Conservation (phyloP, 1,140 invertebrate species). For the Ceratina australensis region DNA sequence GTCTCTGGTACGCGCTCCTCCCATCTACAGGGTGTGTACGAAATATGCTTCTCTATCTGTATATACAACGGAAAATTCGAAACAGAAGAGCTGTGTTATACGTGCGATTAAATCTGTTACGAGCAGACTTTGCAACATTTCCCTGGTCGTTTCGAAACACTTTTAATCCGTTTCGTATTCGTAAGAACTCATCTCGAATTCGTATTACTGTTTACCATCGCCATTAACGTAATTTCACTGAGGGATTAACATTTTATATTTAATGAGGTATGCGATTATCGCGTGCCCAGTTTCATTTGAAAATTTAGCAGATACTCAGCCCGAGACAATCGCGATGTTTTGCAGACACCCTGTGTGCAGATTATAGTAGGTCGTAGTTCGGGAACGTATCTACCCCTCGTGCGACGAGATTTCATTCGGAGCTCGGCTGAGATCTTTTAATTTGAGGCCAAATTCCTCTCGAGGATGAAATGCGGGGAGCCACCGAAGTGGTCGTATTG, state of each 20-base stretch:
- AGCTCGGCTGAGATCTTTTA: slow-evolving; percentile 77
- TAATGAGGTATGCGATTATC: too few species aligned
- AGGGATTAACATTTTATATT: too few species aligned
- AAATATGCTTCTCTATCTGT: slow-evolving; percentile 11
- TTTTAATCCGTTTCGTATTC: not conserved
- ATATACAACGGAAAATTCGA: not conserved
- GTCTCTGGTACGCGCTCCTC: slow-evolving; percentile 31
- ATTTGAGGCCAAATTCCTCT: slow-evolving; percentile 79
- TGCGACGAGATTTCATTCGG: slow-evolving; percentile 68
- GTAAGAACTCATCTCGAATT: not conserved
- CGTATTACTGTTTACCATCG: not conserved
- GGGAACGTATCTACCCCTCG: slow-evolving; percentile 63
- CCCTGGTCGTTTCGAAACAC: not conserved
- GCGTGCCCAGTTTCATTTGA: too few species aligned
- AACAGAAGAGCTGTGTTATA: not conserved
- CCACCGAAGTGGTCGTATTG: slow-evolving; percentile 66
- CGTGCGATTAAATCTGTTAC: not conserved
- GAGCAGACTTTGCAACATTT: not conserved
- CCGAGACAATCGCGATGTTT: slow-evolving; percentile 7
- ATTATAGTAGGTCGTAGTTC: slow-evolving; percentile 62
- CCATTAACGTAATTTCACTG: not conserved
- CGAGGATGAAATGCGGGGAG: slow-evolving; percentile 75
- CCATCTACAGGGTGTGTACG: slow-evolving; percentile 53
- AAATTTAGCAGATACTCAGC: not conserved
- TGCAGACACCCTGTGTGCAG: slow-evolving; percentile 54